Base-by-base conservation (phyloP, 2,797 vertebrate genomes). In the Leptoclinus maculatus region DNA sequence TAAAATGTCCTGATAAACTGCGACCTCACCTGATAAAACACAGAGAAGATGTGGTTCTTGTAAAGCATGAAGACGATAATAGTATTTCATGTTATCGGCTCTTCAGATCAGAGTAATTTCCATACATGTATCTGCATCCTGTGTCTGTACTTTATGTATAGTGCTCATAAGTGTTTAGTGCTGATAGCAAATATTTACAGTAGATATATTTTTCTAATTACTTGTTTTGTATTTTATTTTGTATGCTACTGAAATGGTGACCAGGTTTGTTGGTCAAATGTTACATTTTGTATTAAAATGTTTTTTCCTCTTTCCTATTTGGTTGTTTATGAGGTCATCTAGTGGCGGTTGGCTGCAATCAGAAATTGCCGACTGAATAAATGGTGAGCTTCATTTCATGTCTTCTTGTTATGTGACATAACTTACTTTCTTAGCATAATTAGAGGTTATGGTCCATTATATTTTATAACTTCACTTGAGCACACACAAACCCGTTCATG, bases 261-360 rank as follows among this genome's bases (percentile, higher is more conserved):
- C 16, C 23, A 62, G 2, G 6, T 71, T 39, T 74, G 36, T 71
- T 27, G 8, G 7, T 65, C 5, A 53, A 25, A 71, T 71, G 36
- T 71, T 43, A 2, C n/a, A 47, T 17, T 51, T 12, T 25, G 23
- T 3, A n/a, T 32, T 25, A 12, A 73, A 51, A 21, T 49, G 32
- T 36, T 16, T 69, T 64, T 8, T 45, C 7, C n/a, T 58, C 9
- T 78, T 49, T 69, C 4, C 8, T 47, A 71, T 80, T 78, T 79
- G 29, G 47, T 65, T 86, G 74, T 60, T 85, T 66, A 63, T 70
- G 47, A 25, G 16, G 43, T 63, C 86, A 88, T 87, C 87, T 89
- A 83, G 85, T 78, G 90, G 80, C 5, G 56, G 2, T 29, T 63
- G 57, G 58, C 16, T 79, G 59, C 51, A 65, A 81, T 79, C 64